Evolutionary conservation across 1,140 invertebrate genomes (phyloP).

Genomic region (Drosophila sp.): DNA sequence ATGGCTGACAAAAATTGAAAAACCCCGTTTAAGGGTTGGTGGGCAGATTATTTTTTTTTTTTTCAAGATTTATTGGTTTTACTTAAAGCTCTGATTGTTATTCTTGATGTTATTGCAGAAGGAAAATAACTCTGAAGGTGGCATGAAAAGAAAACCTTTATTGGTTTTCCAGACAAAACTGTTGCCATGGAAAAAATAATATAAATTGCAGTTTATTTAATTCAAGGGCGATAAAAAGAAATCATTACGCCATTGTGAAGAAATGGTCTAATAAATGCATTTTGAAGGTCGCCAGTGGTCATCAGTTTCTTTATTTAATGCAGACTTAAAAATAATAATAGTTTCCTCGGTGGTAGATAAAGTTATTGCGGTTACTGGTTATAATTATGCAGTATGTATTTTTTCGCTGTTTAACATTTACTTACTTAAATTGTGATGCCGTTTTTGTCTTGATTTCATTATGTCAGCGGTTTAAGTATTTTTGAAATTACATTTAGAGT

Average conservation of each 20-base stretch:
- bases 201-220: not conserved
- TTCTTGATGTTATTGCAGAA: slow-evolving; percentile 5
- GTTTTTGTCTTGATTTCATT: too few relatives aligned
- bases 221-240: not conserved
- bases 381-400: too few relatives aligned
- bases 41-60: not conserved
- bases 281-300: too few relatives aligned
- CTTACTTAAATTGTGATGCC: too few relatives aligned
- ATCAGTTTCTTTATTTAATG: too few relatives aligned
- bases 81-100: slow-evolving; percentile 10
- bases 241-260: not conserved
- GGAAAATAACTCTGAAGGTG: not conserved
- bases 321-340: too few relatives aligned
- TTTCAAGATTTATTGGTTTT: slow-evolving; percentile 9
- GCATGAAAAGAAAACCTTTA: not conserved
- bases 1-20: slow-evolving; percentile 45
- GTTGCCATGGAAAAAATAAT: not conserved
- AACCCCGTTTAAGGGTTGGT: slow-evolving; percentile 13
- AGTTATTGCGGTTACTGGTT: too few relatives aligned
- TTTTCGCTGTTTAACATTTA: too few relatives aligned
- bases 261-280: too few relatives aligned
- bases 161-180: not conserved
- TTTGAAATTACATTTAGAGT: too few relatives aligned
- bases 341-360: too few relatives aligned
- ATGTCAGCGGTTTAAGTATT: too few relatives aligned